Conservation (phyloP, 2,113 vertebrate genomes). For the Eretmochelys imbricata region DNA sequence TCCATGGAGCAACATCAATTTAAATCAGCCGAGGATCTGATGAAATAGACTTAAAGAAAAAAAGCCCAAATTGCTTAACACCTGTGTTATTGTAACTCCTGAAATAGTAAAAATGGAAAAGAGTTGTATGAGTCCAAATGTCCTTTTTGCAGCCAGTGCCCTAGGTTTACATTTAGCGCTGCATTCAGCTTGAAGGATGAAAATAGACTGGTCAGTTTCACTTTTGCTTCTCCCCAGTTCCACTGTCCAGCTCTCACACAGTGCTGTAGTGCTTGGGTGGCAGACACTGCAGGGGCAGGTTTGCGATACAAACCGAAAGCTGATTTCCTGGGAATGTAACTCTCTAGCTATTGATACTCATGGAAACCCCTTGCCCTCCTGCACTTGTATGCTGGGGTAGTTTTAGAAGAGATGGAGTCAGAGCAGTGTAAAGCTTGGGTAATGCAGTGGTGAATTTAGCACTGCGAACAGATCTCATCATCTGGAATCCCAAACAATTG, state of each 20-base stretch:
- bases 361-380: neutral
- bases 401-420: neutral
- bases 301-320: neutral
- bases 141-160: neutral
- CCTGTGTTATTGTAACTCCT: neutral
- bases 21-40: neutral
- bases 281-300: neutral
- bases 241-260: neutral
- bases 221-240: neutral
- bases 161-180: neutral
- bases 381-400: neutral
- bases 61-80: neutral
- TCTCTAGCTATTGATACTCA: neutral
- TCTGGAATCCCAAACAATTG: neutral
- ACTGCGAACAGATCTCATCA: neutral
- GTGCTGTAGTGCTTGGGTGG: neutral
- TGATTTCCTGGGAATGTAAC: neutral
- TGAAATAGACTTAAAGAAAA: neutral
- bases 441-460: neutral
- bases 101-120: neutral
- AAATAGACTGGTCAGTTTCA: neutral
- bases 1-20: neutral
- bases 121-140: neutral
- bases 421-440: neutral
- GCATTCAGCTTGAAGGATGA: neutral